Conservation (phyloP, 1,140 invertebrate genomes). For the Drosophila novamexicana region DNA sequence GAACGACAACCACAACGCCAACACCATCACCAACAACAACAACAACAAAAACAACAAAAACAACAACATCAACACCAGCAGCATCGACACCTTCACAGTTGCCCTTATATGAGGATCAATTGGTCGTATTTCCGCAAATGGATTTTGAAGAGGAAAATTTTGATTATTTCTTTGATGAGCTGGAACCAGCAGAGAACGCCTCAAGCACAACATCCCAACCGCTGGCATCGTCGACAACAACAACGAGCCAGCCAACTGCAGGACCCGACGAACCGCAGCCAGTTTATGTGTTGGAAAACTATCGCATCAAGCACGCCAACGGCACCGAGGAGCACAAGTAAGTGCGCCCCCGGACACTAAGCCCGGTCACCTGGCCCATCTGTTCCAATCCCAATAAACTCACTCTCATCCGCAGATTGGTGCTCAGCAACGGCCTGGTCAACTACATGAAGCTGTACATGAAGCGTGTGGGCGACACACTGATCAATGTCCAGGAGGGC, state of each 20-base stretch:
- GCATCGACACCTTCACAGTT: constrained; percentile 22
- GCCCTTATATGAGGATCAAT: constrained; percentile 79
- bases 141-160: constrained; percentile 79
- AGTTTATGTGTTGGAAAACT: constrained; percentile 68
- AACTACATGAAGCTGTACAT: constrained; percentile 68
- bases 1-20: constrained; percentile 4
- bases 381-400: background rate
- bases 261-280: constrained; percentile 4
- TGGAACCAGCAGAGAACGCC: constrained; percentile 8
- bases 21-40: constrained; percentile 5
- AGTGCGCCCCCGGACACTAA: constrained; percentile 3
- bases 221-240: constrained; percentile 22
- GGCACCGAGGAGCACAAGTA: constrained; percentile 75
- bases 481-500: constrained; percentile 70
- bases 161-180: constrained; percentile 76
- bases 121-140: constrained; percentile 80
- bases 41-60: constrained; percentile 23
- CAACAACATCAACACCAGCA: constrained; percentile 28
- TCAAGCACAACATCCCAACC: background rate
- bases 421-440: constrained; percentile 69
- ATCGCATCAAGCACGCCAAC: constrained; percentile 65
- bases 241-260: constrained; percentile 10
- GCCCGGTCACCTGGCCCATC: background rate
- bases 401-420: constrained; percentile 42
- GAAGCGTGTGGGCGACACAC: constrained; percentile 45